Percentiles rank a stretch among this genome's conserved stretches.
Evolutionary conservation across 2,797 vertebrate species (phyloP).

Genomic region (Enteromius viviparus): DNA sequence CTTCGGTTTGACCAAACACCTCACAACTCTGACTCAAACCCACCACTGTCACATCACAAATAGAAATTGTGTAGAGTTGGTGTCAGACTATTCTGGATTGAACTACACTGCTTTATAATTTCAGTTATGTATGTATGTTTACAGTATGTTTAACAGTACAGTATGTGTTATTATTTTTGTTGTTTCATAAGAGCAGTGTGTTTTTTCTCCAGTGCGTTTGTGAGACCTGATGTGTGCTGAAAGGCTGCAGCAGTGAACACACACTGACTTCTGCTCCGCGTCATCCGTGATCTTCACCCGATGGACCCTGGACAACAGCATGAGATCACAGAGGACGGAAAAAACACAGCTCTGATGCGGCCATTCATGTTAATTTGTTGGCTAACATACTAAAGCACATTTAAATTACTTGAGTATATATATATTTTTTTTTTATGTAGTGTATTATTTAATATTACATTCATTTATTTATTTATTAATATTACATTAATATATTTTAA

Average conservation of each 20-base stretch:
- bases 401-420: background rate
- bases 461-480: too few species aligned
- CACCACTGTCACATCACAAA: background rate
- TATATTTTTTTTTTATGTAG: background rate
- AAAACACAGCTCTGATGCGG: slow-evolving; percentile 66
- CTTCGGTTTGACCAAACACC: background rate
- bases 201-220: background rate
- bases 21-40: background rate
- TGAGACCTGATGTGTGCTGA: slow-evolving; percentile 60
- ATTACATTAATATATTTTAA: background rate
- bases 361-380: slow-evolving; percentile 62
- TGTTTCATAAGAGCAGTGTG: background rate
- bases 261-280: slow-evolving; percentile 53
- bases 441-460: background rate
- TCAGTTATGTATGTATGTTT: background rate
- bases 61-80: background rate
- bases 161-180: background rate
- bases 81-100: background rate
- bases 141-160: background rate
- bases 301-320: slow-evolving; percentile 64
- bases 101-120: background rate
- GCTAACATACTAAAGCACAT: background rate
- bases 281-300: slow-evolving; percentile 52
- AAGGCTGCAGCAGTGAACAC: slow-evolving; percentile 58
- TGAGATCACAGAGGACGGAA: slow-evolving; percentile 61